Conservation (phyloP, 2,888 invertebrate genomes). For the Synanthedon myopaeformis region DNA sequence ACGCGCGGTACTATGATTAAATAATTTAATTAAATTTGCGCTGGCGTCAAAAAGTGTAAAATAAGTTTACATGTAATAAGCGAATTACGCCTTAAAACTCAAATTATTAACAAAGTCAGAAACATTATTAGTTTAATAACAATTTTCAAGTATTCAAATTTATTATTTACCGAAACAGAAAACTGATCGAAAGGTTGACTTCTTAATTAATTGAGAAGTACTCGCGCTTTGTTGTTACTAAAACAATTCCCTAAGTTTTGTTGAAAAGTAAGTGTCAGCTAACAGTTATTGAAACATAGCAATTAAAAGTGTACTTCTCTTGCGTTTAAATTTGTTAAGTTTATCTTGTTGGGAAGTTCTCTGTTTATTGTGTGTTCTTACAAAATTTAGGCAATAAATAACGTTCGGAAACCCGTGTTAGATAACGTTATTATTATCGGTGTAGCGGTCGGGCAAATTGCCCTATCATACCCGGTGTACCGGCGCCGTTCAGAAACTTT, state of each 20-base stretch:
- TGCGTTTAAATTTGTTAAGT: neutral
- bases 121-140: neutral
- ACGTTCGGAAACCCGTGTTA: constrained; percentile 7
- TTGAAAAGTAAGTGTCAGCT: neutral
- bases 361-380: neutral
- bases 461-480: constrained; percentile 17
- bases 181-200: constrained; percentile 20
- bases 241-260: neutral
- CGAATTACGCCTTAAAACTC: neutral
- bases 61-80: neutral
- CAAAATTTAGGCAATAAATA: constrained; percentile 8
- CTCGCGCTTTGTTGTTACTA: neutral
- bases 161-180: neutral
- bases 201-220: neutral
- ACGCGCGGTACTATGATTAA: no score
- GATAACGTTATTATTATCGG: constrained; percentile 6
- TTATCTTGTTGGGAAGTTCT: constrained; percentile 4
- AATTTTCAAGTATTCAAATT: no score
- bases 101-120: no score
- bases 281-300: neutral
- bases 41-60: no score
- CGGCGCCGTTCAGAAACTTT: constrained; percentile 19
- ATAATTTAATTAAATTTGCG: no score
- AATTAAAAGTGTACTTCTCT: neutral
- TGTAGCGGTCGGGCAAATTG: constrained; percentile 12